Conservation (phyloP, 1,140 invertebrate species). For the Asobara japonica region DNA sequence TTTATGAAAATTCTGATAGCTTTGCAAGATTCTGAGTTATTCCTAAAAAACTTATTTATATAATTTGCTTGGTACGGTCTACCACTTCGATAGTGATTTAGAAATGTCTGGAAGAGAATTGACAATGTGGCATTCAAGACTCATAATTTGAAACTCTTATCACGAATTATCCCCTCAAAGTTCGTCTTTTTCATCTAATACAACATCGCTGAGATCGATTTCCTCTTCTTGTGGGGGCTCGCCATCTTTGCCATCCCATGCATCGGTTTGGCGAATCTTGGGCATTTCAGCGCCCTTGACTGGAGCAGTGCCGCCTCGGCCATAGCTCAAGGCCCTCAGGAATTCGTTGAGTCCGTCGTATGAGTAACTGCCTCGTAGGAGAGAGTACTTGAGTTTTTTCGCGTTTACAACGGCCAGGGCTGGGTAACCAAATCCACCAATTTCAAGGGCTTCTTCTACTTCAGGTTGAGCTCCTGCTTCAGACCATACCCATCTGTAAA, state of each 20-base stretch:
- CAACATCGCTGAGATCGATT: conserved; percentile 91
- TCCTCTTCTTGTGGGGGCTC: conserved; percentile 90
- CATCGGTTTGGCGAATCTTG: conserved; percentile 74
- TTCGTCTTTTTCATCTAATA: conserved; percentile 88
- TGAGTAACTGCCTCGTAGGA: conserved; percentile 94
- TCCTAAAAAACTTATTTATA: too few species aligned
- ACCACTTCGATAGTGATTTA: too few species aligned
- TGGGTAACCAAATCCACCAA: conserved; percentile 92
- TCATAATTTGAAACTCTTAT: background rate
- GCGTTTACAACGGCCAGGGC: conserved; percentile 96
- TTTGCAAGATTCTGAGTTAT: too few species aligned
- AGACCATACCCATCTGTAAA: conserved; percentile 92
- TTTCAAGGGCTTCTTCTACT: conserved; percentile 89
- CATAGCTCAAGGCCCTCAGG: conserved; percentile 93
- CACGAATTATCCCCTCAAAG: conserved; percentile 68
- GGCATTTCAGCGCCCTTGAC: conserved; percentile 88
- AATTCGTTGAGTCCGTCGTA: conserved; percentile 95
- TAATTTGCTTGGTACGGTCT: too few species aligned
- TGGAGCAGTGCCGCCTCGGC: conserved; percentile 91
- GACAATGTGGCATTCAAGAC: background rate
- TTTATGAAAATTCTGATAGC: too few species aligned
- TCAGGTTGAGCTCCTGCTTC: conserved; percentile 87
- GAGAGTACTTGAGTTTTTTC: conserved; percentile 97
- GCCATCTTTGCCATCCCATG: conserved; percentile 98
- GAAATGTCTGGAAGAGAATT: conserved; percentile 6